Percentiles rank a stretch among this genome's conserved stretches.
Evolutionary conservation across 2,113 vertebrate species (phyloP).

Genomic region (Lathamus discolor): DNA sequence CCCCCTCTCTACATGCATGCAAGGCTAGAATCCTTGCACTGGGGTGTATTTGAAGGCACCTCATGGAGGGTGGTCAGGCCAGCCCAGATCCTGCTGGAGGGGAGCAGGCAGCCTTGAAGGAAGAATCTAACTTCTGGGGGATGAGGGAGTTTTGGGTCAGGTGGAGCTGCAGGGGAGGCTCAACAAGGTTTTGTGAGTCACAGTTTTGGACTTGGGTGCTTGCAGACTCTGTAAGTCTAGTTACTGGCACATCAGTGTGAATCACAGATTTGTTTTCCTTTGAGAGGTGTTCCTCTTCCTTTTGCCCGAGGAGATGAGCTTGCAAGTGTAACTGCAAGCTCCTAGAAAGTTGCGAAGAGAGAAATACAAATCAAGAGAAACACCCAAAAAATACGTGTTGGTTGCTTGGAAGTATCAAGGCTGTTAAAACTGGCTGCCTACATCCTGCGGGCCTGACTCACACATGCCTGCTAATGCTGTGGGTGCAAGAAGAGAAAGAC

Average conservation of each 20-base stretch:
- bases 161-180: not conserved
- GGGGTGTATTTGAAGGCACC: not conserved
- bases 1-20: fast-evolving
- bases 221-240: not conserved
- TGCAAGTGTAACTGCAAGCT: not conserved
- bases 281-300: not conserved
- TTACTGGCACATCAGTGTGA: not conserved
- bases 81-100: not conserved
- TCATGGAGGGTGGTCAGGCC: not conserved
- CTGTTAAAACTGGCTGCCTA: not conserved
- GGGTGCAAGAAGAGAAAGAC: not conserved
- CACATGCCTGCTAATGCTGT: not conserved
- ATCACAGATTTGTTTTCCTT: not conserved
- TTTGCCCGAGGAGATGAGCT: not conserved
- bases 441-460: not conserved
- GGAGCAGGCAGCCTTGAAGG: not conserved
- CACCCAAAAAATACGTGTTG: not conserved
- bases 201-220: not conserved
- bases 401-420: not conserved
- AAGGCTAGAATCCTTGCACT: not conserved
- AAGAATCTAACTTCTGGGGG: not conserved
- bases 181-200: not conserved
- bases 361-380: not conserved
- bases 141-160: not conserved
- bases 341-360: not conserved